A percentile compares a stretch with the other conserved stretches of the same genome.
Evolutionary conservation across 2,113 vertebrate species (phyloP).

Genomic region (Callipepla californica): DNA sequence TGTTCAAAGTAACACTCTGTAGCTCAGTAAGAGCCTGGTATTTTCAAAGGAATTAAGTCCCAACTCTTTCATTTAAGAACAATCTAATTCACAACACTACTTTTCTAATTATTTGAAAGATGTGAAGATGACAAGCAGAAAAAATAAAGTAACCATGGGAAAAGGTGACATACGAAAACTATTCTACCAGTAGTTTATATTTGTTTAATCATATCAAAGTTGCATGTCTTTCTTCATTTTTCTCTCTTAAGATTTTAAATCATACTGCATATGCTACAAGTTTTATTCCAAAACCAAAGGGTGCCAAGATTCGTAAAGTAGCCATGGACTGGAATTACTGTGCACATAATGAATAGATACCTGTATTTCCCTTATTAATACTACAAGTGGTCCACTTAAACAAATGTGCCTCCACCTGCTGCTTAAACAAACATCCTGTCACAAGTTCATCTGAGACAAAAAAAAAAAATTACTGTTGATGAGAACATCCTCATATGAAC

Average conservation of each 20-base stretch:
- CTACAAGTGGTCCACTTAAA: not conserved
- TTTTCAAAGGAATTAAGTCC: not conserved
- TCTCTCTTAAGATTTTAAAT: not conserved
- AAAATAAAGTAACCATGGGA: not conserved
- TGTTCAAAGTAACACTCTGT: not conserved
- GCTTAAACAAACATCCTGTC: not conserved
- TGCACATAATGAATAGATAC: not conserved
- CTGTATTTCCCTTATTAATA: conserved; percentile 22
- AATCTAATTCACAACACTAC: not conserved
- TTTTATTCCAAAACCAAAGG: conserved; percentile 17
- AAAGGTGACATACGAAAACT: not conserved
- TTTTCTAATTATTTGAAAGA: not conserved
- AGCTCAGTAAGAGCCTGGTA: not conserved
- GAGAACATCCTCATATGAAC: not conserved
- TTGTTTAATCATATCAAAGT: conserved; percentile 21
- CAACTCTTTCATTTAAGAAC: not conserved
- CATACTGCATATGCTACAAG: not conserved
- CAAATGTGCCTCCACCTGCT: not conserved
- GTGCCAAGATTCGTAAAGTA: not conserved
- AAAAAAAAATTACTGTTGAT: not conserved
- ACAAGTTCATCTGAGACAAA: not conserved
- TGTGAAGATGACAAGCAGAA: not conserved
- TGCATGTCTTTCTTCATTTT: not conserved
- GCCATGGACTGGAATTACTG: not conserved
- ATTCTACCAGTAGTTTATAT: not conserved